Percentiles rank a stretch among this genome's conserved stretches.
These are phyloP conservation scores for Drosophila nigritarsus DNA, from an alignment of 2,888 invertebrate species.

Conservation along the genomic window DNA sequence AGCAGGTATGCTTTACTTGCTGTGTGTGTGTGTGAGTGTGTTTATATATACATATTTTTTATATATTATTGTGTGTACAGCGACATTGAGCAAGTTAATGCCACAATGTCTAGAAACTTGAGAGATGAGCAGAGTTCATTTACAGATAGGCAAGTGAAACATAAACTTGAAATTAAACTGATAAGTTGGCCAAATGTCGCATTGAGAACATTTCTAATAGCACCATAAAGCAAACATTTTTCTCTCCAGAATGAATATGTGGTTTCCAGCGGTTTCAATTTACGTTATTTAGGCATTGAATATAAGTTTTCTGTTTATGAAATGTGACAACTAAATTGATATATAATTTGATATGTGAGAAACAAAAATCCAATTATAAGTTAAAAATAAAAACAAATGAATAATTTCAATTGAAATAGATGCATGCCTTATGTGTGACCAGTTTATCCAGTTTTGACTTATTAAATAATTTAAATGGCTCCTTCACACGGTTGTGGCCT, in stretches of 20 bases:
- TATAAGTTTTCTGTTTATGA: background rate
- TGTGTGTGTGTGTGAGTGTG: conserved; percentile 10
- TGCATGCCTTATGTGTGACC: background rate
- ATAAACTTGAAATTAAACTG: conserved; percentile 51
- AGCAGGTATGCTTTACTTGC: conserved; percentile 38
- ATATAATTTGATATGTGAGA: background rate
- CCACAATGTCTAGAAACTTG: conserved; percentile 15
- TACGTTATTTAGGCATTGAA: background rate
- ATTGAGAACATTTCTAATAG: conserved; percentile 7
- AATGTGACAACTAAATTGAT: background rate
- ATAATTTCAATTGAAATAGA: background rate
- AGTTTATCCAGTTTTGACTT: background rate
- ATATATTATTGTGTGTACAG: conserved; percentile 29
- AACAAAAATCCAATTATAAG: background rate
- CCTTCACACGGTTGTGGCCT: background rate
- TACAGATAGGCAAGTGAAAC: conserved; percentile 53
- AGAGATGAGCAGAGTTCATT: conserved; percentile 45
- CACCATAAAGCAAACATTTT: background rate
- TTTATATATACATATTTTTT: background rate
- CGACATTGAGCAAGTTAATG: conserved; percentile 41
- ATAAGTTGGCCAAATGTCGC: conserved; percentile 18
- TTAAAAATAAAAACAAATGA: background rate
- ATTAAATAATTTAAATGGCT: background rate
- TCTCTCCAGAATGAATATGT: background rate
- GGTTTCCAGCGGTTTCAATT: background rate